Evolutionary conservation across 92 coral and sea anemone species (phyloP).

Genomic region (Isaurus tuberculatus): DNA sequence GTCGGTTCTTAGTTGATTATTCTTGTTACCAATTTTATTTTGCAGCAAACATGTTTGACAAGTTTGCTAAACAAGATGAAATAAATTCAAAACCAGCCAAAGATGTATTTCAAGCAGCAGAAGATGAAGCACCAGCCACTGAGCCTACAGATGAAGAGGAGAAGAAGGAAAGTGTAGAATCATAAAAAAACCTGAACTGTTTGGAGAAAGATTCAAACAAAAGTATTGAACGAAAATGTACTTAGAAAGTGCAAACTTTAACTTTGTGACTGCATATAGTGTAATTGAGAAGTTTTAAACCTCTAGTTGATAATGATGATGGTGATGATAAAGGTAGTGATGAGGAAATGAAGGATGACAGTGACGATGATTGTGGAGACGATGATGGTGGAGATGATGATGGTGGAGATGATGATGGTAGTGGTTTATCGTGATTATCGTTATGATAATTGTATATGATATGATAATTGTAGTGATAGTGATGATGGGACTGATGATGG

Average conservation of each 20-base stretch:
- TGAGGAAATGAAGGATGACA: not conserved
- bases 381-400: not conserved
- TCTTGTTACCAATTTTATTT: not conserved
- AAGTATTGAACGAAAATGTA: not conserved
- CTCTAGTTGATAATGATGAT: not conserved
- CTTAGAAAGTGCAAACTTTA: not conserved
- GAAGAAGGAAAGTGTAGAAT: not conserved
- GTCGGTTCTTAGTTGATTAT: not conserved
- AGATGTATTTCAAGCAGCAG: slow-evolving; percentile 66
- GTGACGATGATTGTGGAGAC: not conserved
- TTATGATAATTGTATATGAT: no score
- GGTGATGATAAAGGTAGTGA: no score
- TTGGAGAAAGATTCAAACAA: not conserved
- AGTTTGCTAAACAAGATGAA: slow-evolving; percentile 75
- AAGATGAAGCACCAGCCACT: slow-evolving; percentile 61
- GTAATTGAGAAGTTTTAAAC: no score
- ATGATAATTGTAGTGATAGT: not conserved
- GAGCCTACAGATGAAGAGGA: slow-evolving; percentile 56
- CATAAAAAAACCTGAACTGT: not conserved
- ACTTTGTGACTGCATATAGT: not conserved
- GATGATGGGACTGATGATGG: not conserved
- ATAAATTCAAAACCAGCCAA: slow-evolving; percentile 18
- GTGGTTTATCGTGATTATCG: not conserved
- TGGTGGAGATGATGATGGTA: not conserved
- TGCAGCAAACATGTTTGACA: slow-evolving; percentile 96